Conservation (phyloP, 2,797 vertebrate species). For the Myotis vivesi region DNA sequence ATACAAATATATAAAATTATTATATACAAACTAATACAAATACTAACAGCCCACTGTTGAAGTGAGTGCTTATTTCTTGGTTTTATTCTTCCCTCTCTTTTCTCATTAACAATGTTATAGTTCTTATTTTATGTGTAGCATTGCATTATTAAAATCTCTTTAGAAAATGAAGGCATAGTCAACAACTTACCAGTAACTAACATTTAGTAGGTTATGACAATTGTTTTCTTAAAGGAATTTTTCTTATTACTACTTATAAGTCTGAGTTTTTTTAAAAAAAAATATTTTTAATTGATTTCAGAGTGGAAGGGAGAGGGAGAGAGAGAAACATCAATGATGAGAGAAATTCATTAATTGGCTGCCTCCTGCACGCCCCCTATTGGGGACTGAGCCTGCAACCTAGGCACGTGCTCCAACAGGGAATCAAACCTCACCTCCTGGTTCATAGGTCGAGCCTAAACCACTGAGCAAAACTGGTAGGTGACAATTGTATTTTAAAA, state of each 20-base stretch:
- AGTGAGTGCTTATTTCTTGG: background rate
- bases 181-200: background rate
- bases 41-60: background rate
- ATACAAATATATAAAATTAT: background rate
- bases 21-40: background rate
- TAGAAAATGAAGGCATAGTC: background rate
- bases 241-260: no score
- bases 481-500: background rate
- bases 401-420: no score
- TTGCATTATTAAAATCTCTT: slow-evolving; percentile 1
- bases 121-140: background rate
- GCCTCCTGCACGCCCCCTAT: no score
- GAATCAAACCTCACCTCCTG: no score
- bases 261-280: no score
- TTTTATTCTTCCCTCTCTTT: background rate
- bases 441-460: no score
- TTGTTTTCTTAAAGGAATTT: background rate
- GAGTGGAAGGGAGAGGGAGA: no score
- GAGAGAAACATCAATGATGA: no score
- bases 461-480: no score
- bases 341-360: no score
- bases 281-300: no score
- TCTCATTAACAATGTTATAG: background rate
- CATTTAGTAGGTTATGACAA: background rate
- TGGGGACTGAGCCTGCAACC: no score